Base-by-base conservation (phyloP, 1,140 invertebrate species). In the Eumaeus atala region DNA sequence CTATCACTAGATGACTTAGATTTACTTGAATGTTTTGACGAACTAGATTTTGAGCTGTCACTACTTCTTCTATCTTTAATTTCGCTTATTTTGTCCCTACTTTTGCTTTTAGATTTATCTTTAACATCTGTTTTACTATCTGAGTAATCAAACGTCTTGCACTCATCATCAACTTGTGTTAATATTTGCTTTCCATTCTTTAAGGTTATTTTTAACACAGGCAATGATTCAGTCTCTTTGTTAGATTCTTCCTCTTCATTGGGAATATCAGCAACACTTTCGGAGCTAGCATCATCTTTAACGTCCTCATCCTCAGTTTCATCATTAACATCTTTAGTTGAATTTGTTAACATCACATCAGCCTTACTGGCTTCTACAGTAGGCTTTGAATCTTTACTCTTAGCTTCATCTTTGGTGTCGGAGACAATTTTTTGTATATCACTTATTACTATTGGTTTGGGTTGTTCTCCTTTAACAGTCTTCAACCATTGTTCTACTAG, bases 401-500 rank as follows among this genome's bases (percentile, higher is more conserved):
- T 72, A 14, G 55, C 42, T 61, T 77, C 71, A 57, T 48, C 40
- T 53, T 70, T 62, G 21, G 74, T 69, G 48, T 75, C 65, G 48
- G 61, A 48, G 61, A 87, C 72, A 37, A 86, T 81, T 58, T 78
- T 61, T 51, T 77, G 60, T 54, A 87, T 74, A 63, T 88, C 77
- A 50, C 65, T 37, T 58, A 79, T 50, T 58, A 61, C 54, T 48
- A 88, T 64, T 37, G 81, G 83, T 48, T 70, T 58, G 38, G 84
- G 77, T 62, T 89, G 87, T 76, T 92, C 90, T 50, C 90, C 91
- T 85, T 94, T 95, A 0, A 96, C 94, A 54, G 95, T 92, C 67
- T 93, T 94, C 65, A 97, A 89, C 96, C 96, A 98, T 78, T 95
- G 93, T 64, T 95, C 93, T n/a, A 97, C 95, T 40, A 97, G 87